Percentiles rank a stretch among this genome's conserved stretches.
Conservation (phyloP, 2,888 invertebrate species). For the Drosophila neoperkinsi region DNA sequence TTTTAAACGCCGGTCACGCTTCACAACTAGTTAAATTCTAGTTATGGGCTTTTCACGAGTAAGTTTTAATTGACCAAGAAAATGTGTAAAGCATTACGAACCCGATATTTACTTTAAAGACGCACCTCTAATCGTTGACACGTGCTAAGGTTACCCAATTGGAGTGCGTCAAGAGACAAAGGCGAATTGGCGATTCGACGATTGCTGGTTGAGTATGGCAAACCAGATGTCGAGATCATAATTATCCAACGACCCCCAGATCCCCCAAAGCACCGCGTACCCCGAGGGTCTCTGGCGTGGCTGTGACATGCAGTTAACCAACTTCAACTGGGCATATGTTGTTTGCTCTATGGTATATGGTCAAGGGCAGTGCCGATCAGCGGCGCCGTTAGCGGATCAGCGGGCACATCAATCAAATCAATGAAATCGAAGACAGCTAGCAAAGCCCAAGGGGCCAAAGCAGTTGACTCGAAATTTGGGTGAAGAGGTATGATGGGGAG, state of each 20-base stretch:
- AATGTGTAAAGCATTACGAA: constrained; percentile 18
- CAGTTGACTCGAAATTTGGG: constrained; percentile 24
- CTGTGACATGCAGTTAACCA: constrained; percentile 53
- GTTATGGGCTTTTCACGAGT: constrained; percentile 10
- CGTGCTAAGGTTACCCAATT: constrained; percentile 77
- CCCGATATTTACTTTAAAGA: constrained; percentile 43
- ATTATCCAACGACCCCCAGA: constrained; percentile 67
- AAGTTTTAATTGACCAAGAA: constrained; percentile 13
- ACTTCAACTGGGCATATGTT: constrained; percentile 34
- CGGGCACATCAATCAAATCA: constrained; percentile 79
- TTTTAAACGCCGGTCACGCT: constrained; percentile 6
- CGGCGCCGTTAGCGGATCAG: constrained; percentile 65
- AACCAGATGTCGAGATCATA: constrained; percentile 45
- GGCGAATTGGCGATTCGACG: constrained; percentile 53
- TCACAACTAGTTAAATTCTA: constrained; percentile 8
- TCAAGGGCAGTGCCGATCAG: constrained; percentile 66
- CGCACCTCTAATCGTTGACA: constrained; percentile 66
- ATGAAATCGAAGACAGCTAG: constrained; percentile 74
- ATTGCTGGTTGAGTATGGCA: constrained; percentile 18
- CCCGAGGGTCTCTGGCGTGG: constrained; percentile 74
- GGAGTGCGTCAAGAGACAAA: constrained; percentile 48
- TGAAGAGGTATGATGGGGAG: neutral
- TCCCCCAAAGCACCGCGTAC: constrained; percentile 30
- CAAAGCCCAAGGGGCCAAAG: constrained; percentile 37
- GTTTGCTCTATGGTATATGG: constrained; percentile 60